Evolutionary conservation across 2,888 invertebrate genomes (phyloP), one percentile per base, ranked within the genome.

Genomic region (Drosophila atripex): DNA sequence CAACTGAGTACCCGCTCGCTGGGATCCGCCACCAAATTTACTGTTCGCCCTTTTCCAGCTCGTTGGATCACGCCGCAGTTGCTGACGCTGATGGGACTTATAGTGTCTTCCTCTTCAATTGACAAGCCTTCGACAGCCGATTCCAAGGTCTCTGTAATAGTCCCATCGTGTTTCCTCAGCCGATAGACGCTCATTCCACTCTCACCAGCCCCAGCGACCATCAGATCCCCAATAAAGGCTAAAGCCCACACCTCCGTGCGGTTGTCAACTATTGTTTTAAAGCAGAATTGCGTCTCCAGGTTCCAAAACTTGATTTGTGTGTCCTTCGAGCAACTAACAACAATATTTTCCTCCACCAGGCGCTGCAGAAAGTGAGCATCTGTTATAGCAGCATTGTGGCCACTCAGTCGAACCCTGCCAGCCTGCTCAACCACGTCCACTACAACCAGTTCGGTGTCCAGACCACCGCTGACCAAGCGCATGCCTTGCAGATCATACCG

Each of bases 251-350:
- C 95, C 93, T 98, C 98, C 74, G 95, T 94, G 86, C 95, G 94
- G 92, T 97, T 96, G 63, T 97, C 98, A 41, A 97, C 95, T 52
- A 99, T 93, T 3, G 99, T 99, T 91, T 97, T 97, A 88, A 99
- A 99, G 91, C 99, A 99, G 88, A 97, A 96, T 84, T 98, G 96
- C 6, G 97, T 97, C 77, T 97, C 96, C 75, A 99, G 93, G 91
- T 99, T 97, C 99, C 99, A 99, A 90, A 99, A 97, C 91, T 99
- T 99, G 0, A 99, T 94, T 90, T 96, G 96, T 8, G 96, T 96
- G 90, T 99, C 99, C 91, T 97, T 98, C 0, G 98, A 98, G 38
- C 96, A 94, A 80, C 96, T 96, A 7, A 97, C 93, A 8, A 97
- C 90, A 76, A 94, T 93, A 60, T 94, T 92, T 23, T 90, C 86